These are phyloP conservation scores for Lynx canadensis DNA, from an alignment of 2,113 vertebrate species.

Conservation along the genomic window DNA sequence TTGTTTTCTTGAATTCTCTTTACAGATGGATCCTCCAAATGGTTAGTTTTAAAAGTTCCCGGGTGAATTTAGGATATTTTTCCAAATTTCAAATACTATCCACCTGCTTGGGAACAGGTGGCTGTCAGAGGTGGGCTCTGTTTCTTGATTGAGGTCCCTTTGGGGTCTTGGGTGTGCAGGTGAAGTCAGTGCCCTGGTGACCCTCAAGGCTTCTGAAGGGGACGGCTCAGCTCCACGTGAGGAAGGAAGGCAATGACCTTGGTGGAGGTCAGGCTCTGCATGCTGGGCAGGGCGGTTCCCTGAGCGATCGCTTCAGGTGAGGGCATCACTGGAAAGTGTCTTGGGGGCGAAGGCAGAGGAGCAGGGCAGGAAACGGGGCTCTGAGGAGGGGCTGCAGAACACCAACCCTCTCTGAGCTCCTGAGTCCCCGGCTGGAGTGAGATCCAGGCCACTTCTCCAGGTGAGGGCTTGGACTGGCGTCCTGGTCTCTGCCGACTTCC, in stretches of 20 bases:
- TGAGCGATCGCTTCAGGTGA: not conserved
- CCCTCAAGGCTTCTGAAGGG: rapidly evolving
- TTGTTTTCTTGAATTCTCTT: not conserved
- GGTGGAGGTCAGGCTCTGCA: slow-evolving; percentile 48
- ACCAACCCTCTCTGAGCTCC: not conserved
- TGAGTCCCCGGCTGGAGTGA: not conserved
- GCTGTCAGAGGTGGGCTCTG: not conserved
- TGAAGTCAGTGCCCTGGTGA: rapidly evolving
- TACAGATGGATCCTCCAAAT: not conserved
- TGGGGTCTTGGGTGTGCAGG: not conserved
- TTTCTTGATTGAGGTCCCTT: not conserved
- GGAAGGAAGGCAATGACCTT: slow-evolving; percentile 8
- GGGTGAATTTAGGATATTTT: not conserved
- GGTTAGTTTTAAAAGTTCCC: not conserved
- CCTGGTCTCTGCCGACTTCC: rapidly evolving
- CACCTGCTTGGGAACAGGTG: not conserved
- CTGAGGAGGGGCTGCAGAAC: rapidly evolving
- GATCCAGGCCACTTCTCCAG: not conserved
- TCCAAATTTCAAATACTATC: not conserved
- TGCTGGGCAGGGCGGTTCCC: not conserved
- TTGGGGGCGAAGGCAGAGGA: rapidly evolving
- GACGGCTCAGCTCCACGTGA: not conserved
- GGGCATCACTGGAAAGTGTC: not conserved
- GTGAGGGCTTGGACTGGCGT: rapidly evolving
- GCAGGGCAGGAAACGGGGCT: rapidly evolving